A percentile compares a stretch with the other conserved stretches of the same genome.
Evolutionary conservation across 2,888 invertebrate species (phyloP).

Genomic region (Adelognathus sp.): DNA sequence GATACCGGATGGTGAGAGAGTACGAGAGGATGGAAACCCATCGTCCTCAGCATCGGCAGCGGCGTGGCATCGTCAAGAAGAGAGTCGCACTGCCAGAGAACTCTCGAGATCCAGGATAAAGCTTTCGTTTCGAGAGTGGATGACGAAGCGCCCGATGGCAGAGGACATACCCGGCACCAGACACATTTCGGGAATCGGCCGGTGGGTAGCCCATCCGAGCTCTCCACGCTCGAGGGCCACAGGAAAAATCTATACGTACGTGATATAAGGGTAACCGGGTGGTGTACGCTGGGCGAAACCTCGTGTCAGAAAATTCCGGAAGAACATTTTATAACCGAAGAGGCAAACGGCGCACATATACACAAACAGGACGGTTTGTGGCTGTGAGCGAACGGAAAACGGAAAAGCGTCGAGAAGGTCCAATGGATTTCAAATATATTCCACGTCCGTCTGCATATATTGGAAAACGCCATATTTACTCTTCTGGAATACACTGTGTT

Average conservation of each 20-base stretch:
- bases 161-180: slow-evolving; percentile 43
- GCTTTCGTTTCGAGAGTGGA: slow-evolving; percentile 42
- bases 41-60: slow-evolving; percentile 17
- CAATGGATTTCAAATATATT: slow-evolving; percentile 50
- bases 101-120: slow-evolving; percentile 53
- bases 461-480: slow-evolving; percentile 44
- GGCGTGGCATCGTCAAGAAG: slow-evolving; percentile 20
- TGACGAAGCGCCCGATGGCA: slow-evolving; percentile 46
- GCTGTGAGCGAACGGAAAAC: neutral
- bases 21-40: neutral
- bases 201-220: slow-evolving; percentile 2
- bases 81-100: slow-evolving; percentile 15
- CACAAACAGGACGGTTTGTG: neutral
- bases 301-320: slow-evolving; percentile 30
- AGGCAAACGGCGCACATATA: slow-evolving; percentile 14
- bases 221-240: neutral
- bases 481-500: slow-evolving; percentile 13
- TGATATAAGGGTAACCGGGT: slow-evolving; percentile 12
- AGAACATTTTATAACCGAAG: slow-evolving; percentile 49
- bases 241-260: slow-evolving; percentile 18
- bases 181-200: slow-evolving; percentile 45
- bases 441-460: slow-evolving; percentile 28
- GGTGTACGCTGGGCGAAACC: slow-evolving; percentile 1
- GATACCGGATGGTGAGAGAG: neutral
- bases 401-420: slow-evolving; percentile 29